Conservation (phyloP, 2,797 vertebrate species). For the Dryobates pubescens region DNA sequence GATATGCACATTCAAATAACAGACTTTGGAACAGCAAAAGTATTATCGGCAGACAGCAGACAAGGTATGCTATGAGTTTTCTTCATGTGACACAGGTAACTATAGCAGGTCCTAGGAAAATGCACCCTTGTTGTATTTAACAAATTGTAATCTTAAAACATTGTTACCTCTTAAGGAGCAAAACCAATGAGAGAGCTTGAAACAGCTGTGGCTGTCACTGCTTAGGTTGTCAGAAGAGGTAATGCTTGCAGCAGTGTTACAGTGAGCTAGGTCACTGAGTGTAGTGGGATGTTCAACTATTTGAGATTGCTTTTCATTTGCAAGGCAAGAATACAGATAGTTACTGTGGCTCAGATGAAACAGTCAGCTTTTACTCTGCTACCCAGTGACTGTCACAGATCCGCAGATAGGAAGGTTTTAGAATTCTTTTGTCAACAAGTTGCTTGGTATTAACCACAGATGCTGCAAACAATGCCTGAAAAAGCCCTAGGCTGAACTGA, state of each 20-base stretch:
- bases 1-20: conserved; percentile 99
- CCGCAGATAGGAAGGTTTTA: background rate
- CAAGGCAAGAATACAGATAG: background rate
- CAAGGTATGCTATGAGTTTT: conserved; percentile 82
- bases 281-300: background rate
- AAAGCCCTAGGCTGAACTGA: background rate
- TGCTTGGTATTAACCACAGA: background rate
- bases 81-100: background rate
- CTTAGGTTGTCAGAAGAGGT: background rate
- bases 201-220: background rate
- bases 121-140: background rate
- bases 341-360: background rate
- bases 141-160: background rate
- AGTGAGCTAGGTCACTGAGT: background rate
- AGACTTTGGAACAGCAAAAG: conserved; percentile 98
- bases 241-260: background rate
- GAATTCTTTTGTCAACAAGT: background rate
- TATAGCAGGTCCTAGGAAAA: background rate
- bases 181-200: background rate
- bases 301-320: background rate
- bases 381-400: background rate
- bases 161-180: background rate
- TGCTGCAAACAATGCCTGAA: background rate
- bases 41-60: conserved; percentile 94
- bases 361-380: background rate